Evolutionary conservation across 2,888 invertebrate genomes (phyloP), one percentile per base, ranked within the genome.

Genomic region (Sarcophaga subvicina): DNA sequence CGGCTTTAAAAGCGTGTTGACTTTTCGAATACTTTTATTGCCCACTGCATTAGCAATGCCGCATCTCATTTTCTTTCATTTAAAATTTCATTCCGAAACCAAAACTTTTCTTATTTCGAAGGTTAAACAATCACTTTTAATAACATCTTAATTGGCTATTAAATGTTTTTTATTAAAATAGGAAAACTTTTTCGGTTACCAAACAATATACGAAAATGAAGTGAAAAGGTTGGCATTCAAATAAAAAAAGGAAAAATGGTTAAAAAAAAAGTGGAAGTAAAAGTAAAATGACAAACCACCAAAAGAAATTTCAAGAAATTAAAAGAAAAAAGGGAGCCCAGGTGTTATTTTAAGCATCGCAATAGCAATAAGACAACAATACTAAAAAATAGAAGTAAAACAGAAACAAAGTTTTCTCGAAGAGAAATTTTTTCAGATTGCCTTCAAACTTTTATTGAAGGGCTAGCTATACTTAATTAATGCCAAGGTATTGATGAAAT

Each of bases 81-180:
- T 14, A 17, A 3, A 54, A 54, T 54, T 54, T 54, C 14, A 5
- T 17, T 5, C 54, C 1, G 17, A 54, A 54, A 54, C 54, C 54
- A 14, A 54, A 54, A 54, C 54, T 54, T 54, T 54, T 12, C 54
- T 54, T 54, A 54, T 54, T 54, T 54, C 54, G 54, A 54, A 54
- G 54, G 54, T 17, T 54, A 12, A 54, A 54, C 54, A 54, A 54
- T 54, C 54, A 54, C 47, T 69, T 69, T 69, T 45, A 47, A 47
- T 20, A 69, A 69, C 47, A 69, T 69, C 11, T 22, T 69, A 69
- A 69, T 69, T 69, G 14, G 69, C 69, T 47, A 47, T 69, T 69
- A 69, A 69, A 69, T 47, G 22, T 49, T 69, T 69, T 69, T 8
- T 17, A 11, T 69, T 47, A 22, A 69, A 69, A 69, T 22, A 49